Base-by-base conservation (phyloP, 2,797 vertebrate species). In the Anguilla obscura region DNA sequence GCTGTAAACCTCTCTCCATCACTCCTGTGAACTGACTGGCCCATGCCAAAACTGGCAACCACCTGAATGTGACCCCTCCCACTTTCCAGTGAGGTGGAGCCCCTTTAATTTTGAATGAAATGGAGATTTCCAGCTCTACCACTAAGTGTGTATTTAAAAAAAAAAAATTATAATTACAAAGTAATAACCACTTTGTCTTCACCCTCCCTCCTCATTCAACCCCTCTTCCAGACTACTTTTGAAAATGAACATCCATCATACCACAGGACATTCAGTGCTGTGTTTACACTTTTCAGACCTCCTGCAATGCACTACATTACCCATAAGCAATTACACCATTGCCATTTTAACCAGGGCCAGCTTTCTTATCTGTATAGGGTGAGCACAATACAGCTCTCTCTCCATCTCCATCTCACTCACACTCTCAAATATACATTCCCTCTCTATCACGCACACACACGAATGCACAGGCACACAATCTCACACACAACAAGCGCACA, bases 21-120 rank as follows among this genome's bases (percentile, higher is more conserved):
- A 50, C 48, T 85, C 80, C 52, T 74, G 83, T 45, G 45, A 45
- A 87, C 63, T 33, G 48, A 88, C 50, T 30, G 84, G 66, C 83
- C 83, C 50, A 30, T 56, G 80, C 27, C 87, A 69, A 50, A 58
- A 36, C 84, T 21, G 84, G 24, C 18, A 16, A 21, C 52, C 54
- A 85, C 30, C 30, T 85, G 54, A 36, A 36, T 21, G 12, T 27
- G 33, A 36, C 14, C 58, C 54, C 27, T 21, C 4, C 16, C 52
- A 60, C 54, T 36, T 82, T 48, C 45, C 5, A 50, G 40, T 45
- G 40, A 82, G 6, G 24, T 3, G 45, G 18, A 48, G 45, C 40
- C 21, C 45, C 74, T 21, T 79, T 45, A 5, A 40, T 79, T 79
- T 33, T 40, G 1, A 24, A 50, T 50, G 21, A 50, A 48, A 50